A percentile compares a stretch with the other conserved stretches of the same genome.
Conservation (phyloP, 2,888 invertebrate genomes). For the Formica aserva region DNA sequence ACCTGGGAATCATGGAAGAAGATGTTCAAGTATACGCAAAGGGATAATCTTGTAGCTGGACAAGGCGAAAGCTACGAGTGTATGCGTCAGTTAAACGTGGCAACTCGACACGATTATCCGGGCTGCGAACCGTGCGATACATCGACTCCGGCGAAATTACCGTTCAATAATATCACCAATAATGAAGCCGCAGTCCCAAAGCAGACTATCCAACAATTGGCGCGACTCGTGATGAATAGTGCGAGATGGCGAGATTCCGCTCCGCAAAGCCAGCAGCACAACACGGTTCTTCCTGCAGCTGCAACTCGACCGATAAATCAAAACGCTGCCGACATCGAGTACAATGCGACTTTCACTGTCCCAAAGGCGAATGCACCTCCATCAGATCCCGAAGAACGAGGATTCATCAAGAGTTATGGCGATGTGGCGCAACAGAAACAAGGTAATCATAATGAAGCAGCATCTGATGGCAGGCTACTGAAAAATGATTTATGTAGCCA, state of each 20-base stretch:
- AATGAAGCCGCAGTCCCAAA: conserved; percentile 69
- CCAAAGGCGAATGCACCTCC: conserved; percentile 1
- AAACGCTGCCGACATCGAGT: conserved; percentile 12
- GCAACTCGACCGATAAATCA: conserved; percentile 17
- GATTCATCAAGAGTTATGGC: neutral
- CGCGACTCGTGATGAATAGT: conserved; percentile 83
- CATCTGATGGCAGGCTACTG: neutral
- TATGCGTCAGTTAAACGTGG: conserved; percentile 74
- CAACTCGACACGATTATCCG: conserved; percentile 49
- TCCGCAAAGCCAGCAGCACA: conserved; percentile 52
- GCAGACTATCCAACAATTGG: conserved; percentile 83
- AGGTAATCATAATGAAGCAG: neutral
- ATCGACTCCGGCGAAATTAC: conserved; percentile 82
- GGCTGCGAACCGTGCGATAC: conserved; percentile 78
- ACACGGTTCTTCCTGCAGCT: neutral
- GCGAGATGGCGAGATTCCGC: conserved; percentile 81
- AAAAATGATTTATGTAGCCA: conserved; percentile 29
- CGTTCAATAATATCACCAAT: neutral
- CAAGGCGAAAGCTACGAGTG: conserved; percentile 81
- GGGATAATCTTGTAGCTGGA: conserved; percentile 77
- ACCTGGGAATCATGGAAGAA: conserved; percentile 39
- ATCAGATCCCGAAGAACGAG: neutral
- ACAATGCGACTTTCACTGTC: conserved; percentile 8
- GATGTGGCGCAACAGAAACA: neutral
- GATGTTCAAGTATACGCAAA: neutral